Conservation (phyloP, 2,797 vertebrate species). For the Hozukius guyotensis region DNA sequence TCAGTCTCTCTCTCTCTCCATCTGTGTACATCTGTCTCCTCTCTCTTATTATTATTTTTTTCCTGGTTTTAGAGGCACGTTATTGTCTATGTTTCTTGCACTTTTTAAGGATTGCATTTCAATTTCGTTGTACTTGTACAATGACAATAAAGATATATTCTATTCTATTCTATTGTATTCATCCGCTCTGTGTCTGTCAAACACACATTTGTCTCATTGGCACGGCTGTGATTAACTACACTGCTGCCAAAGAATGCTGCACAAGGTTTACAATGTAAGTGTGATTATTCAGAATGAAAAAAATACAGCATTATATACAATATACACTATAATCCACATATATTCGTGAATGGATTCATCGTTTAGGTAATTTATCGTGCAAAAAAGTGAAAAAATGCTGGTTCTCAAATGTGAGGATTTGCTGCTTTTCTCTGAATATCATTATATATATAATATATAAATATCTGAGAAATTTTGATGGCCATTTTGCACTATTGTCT, state of each 20-base stretch:
- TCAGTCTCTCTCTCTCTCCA: not conserved
- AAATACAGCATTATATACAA: not conserved
- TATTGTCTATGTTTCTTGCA: too few relatives aligned
- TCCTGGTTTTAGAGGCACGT: too few relatives aligned
- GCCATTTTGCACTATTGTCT: not conserved
- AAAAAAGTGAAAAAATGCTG: not conserved
- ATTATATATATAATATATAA: not conserved
- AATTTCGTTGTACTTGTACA: too few relatives aligned
- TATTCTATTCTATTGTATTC: not conserved
- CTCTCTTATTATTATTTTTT: not conserved
- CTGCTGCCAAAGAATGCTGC: slow-evolving; percentile 15
- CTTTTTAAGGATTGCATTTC: too few relatives aligned
- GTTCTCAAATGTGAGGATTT: not conserved
- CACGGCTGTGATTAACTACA: slow-evolving; percentile 26
- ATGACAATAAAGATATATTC: too few relatives aligned
- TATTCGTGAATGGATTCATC: not conserved
- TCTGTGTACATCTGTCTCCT: slow-evolving; percentile 34
- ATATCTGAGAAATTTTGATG: not conserved
- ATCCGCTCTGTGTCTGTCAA: slow-evolving; percentile 17
- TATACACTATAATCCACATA: not conserved
- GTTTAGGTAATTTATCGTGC: not conserved
- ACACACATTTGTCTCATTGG: slow-evolving; percentile 29
- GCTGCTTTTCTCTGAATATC: not conserved
- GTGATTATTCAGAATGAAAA: not conserved
- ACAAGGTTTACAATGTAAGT: not conserved